phyloP scores from a whole-genome alignment of 2,888 invertebrate species.

The Proisotoma minuta region DNA sequence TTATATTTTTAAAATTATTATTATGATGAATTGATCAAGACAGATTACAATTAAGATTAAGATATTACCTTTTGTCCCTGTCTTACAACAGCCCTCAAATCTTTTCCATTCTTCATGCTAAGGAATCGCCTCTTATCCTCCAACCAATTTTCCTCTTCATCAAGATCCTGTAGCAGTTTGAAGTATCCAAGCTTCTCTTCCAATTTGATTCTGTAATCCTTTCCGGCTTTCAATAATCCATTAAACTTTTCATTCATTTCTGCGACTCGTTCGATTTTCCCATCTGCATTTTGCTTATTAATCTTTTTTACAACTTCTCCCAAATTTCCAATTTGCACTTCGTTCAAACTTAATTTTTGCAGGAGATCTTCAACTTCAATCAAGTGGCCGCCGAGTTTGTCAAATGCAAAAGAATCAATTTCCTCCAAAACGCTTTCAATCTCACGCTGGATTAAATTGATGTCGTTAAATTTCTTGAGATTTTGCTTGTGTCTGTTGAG shows the following conservation, averaged over 20 bases:
- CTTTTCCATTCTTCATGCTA: constrained; percentile 86
- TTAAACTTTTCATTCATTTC: constrained; percentile 73
- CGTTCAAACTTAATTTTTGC: constrained; percentile 88
- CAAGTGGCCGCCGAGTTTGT: constrained; percentile 59
- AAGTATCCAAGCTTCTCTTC: constrained; percentile 91
- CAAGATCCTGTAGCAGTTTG: constrained; percentile 91
- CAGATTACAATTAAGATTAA: too few relatives aligned
- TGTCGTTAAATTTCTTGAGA: constrained; percentile 70
- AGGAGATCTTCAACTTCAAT: constrained; percentile 90
- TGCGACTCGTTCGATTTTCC: constrained; percentile 59
- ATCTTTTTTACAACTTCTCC: constrained; percentile 79
- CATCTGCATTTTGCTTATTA: constrained; percentile 68
- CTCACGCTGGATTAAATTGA: constrained; percentile 84
- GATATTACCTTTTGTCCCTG: constrained; percentile 64
- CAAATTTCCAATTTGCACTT: constrained; percentile 81
- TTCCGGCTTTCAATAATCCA: constrained; percentile 56
- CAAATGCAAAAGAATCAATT: too few relatives aligned
- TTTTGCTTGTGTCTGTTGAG: constrained; percentile 77
- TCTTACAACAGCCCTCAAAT: constrained; percentile 81
- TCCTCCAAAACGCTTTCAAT: constrained; percentile 82
- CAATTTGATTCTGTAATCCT: constrained; percentile 72
- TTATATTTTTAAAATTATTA: too few relatives aligned
- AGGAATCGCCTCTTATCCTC: constrained; percentile 82
- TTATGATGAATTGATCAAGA: too few relatives aligned
- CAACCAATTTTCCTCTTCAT: constrained; percentile 96